Conservation (phyloP, 2,797 vertebrate genomes). For the Urosaurus nigricauda region DNA sequence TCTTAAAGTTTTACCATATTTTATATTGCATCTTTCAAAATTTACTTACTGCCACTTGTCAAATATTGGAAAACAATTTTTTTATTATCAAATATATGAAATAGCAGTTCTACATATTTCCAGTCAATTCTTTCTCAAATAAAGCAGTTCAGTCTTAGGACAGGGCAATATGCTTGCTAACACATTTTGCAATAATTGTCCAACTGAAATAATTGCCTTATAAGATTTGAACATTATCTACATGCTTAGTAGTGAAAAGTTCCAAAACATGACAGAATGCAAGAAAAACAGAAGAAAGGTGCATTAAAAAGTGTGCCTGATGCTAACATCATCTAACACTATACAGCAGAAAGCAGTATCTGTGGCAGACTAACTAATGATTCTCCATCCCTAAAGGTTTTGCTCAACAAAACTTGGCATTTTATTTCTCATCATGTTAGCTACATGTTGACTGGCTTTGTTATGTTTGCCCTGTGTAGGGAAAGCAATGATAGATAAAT, state of each 20-base stretch:
- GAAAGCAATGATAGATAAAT: background rate
- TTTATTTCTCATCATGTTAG: background rate
- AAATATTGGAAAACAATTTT: slow-evolving; percentile 15
- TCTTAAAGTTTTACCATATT: background rate
- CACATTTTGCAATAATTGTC: background rate
- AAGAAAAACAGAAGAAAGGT: background rate
- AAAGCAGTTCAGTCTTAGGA: background rate
- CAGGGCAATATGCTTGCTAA: background rate
- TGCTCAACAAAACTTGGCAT: background rate
- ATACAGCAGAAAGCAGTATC: background rate
- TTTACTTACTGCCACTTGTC: background rate
- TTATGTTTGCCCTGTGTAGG: background rate
- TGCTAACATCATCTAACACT: background rate
- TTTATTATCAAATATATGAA: background rate
- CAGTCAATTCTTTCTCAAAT: background rate
- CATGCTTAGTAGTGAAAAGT: background rate
- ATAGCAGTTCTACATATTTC: background rate
- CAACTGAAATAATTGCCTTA: background rate
- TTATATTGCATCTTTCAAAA: background rate
- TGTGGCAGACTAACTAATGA: background rate
- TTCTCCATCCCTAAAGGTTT: background rate
- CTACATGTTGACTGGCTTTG: background rate
- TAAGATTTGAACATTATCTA: background rate
- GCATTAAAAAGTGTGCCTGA: background rate
- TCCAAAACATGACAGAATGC: background rate